These are phyloP conservation scores for Serilophus lunatus DNA, from an alignment of 2,113 vertebrate genomes.

Conservation along the genomic window DNA sequence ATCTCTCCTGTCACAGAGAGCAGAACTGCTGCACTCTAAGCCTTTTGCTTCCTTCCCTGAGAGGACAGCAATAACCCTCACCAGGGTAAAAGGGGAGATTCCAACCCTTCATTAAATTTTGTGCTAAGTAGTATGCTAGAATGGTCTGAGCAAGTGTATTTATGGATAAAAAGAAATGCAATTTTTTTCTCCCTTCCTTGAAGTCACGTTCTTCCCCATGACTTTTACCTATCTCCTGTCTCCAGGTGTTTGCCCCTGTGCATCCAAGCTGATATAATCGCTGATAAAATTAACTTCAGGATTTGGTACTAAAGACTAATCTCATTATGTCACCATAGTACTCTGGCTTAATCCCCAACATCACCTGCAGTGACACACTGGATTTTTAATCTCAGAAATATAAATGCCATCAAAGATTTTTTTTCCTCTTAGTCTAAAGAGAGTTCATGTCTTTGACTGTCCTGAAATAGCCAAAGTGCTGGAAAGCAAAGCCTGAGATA, in stretches of 20 bases:
- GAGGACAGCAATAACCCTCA: not conserved
- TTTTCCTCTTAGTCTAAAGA: not conserved
- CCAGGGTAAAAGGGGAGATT: not conserved
- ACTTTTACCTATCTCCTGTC: not conserved
- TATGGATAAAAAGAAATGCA: not conserved
- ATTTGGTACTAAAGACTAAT: slow-evolving; percentile 30
- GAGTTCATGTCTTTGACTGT: not conserved
- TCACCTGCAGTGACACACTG: not conserved
- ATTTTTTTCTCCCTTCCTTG: not conserved
- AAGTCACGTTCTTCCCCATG: not conserved
- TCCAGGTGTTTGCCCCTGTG: not conserved
- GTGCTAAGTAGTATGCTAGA: not conserved
- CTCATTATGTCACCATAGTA: slow-evolving; percentile 1
- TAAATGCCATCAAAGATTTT: not conserved
- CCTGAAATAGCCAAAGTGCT: not conserved
- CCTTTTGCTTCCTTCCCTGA: not conserved
- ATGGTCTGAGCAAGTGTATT: not conserved
- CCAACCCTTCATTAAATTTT: not conserved
- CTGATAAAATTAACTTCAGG: slow-evolving; percentile 19
- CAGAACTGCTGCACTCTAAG: not conserved
- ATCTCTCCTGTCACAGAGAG: not conserved
- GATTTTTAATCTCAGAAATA: slow-evolving; percentile 16
- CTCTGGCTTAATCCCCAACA: not conserved
- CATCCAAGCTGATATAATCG: not conserved
- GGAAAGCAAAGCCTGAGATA: not conserved